These are phyloP conservation scores for Dryobates pubescens DNA, from an alignment of 2,797 vertebrate genomes.

Conservation along the genomic window DNA sequence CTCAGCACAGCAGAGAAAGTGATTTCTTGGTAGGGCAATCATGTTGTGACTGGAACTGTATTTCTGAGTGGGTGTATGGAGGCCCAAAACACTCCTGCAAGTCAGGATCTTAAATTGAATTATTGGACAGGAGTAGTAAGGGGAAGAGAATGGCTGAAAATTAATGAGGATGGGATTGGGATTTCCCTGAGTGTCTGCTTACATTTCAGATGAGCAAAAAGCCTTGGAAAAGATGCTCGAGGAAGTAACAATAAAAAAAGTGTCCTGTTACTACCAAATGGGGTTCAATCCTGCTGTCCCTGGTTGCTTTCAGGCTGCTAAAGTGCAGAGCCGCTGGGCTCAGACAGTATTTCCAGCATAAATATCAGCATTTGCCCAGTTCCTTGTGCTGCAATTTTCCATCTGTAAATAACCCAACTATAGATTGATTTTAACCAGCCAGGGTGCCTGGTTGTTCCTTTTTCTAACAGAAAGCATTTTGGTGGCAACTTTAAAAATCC, in stretches of 20 bases:
- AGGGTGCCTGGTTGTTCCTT: neutral
- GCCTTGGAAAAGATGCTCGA: neutral
- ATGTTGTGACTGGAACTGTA: neutral
- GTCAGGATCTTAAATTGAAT: neutral
- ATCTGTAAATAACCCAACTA: neutral
- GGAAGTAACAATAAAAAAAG: neutral
- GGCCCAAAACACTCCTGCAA: neutral
- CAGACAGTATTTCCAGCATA: neutral
- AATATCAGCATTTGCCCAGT: neutral
- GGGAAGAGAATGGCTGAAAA: neutral
- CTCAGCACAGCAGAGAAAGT: neutral
- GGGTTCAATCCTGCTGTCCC: neutral
- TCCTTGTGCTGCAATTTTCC: neutral
- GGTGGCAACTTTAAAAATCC: neutral
- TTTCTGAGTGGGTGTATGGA: neutral
- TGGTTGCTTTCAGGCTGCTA: neutral
- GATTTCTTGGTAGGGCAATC: neutral
- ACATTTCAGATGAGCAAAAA: neutral
- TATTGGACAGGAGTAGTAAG: neutral
- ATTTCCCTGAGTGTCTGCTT: neutral
- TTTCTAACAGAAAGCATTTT: neutral
- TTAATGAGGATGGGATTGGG: neutral
- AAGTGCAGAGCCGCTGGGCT: neutral
- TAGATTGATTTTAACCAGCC: neutral
- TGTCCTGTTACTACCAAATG: neutral